A percentile compares a stretch with the other conserved stretches of the same genome.
These are phyloP conservation scores for Eleginops maclovinus DNA, from an alignment of 2,113 vertebrate genomes.

Conservation along the genomic window DNA sequence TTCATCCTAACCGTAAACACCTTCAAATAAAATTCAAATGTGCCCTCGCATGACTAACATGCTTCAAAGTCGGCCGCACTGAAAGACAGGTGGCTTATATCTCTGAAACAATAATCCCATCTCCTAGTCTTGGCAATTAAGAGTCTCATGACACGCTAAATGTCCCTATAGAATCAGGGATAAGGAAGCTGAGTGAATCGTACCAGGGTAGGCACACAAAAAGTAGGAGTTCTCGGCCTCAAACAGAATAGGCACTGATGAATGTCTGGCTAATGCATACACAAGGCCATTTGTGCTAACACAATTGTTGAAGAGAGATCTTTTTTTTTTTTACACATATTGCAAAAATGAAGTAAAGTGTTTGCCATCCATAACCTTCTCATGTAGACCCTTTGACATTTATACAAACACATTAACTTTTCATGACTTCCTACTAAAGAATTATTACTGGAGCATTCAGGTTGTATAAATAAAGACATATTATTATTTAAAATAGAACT, in stretches of 20 bases:
- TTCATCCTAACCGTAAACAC: conserved; percentile 16
- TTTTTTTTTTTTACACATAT: not conserved
- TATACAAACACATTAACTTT: not conserved
- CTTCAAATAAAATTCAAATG: conserved; percentile 14
- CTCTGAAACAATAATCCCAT: conserved; percentile 35
- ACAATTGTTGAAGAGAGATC: conserved; percentile 24
- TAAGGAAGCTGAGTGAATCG: conserved; percentile 25
- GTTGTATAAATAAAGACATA: not conserved
- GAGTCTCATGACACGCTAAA: conserved; percentile 41
- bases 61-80: conserved; percentile 39
- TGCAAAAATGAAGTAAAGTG: not conserved
- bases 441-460: not conserved
- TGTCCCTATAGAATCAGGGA: conserved; percentile 19
- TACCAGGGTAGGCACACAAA: conserved; percentile 53
- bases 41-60: not conserved
- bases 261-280: conserved; percentile 43
- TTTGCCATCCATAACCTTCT: not conserved
- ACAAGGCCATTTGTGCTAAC: conserved; percentile 48
- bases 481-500: not conserved
- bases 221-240: conserved; percentile 53
- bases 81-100: conserved; percentile 50
- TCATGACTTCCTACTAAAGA: not conserved
- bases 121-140: conserved; percentile 32
- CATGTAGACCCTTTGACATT: not conserved
- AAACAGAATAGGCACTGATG: conserved; percentile 26